Conservation (phyloP, 2,113 vertebrate genomes). For the Dromaius novaehollandiae region DNA sequence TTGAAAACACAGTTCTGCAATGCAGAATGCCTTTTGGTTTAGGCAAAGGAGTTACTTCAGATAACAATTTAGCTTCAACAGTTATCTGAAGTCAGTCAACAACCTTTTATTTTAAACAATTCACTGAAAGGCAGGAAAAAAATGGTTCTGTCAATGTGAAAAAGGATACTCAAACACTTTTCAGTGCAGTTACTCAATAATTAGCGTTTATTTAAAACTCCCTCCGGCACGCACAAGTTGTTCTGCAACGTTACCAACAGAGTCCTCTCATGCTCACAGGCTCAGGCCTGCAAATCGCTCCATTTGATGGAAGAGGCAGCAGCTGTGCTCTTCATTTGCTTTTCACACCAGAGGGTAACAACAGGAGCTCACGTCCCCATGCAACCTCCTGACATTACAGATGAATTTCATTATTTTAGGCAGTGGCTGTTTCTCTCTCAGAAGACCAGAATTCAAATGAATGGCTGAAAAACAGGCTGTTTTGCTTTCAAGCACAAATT, state of each 20-base stretch:
- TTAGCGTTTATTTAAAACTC: neutral
- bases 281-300: neutral
- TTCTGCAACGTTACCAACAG: neutral
- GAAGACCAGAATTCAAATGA: neutral
- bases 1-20: neutral
- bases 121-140: neutral
- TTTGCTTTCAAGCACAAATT: neutral
- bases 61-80: neutral
- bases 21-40: neutral
- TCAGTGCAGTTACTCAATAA: neutral
- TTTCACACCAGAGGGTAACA: neutral
- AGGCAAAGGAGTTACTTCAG: neutral
- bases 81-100: neutral
- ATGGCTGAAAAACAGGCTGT: neutral
- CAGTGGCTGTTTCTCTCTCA: neutral
- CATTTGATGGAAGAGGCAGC: neutral
- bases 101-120: neutral
- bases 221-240: neutral
- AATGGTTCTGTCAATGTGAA: neutral
- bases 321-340: neutral
- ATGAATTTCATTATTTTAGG: neutral
- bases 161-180: neutral
- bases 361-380: neutral
- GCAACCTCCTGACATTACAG: accelerated
- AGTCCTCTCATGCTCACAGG: accelerated